phyloP scores from a whole-genome alignment of 2,888 invertebrate genomes.

The Thymelicus sylvestris region DNA sequence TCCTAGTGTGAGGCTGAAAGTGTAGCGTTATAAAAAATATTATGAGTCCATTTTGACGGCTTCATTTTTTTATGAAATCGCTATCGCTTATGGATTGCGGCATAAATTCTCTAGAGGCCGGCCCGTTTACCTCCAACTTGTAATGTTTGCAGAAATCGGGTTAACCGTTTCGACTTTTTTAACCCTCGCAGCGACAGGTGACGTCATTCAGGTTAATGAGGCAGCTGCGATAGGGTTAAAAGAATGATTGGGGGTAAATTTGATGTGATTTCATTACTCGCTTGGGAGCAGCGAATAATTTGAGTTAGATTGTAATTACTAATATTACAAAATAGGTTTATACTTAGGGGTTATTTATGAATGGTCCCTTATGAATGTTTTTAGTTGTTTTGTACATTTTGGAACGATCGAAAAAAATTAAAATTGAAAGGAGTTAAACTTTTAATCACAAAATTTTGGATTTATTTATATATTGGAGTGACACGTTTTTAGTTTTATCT shows the following conservation, averaged over 20 bases:
- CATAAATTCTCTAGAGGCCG: slow-evolving; percentile 36
- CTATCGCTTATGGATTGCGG: slow-evolving; percentile 2
- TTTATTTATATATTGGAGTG: no score
- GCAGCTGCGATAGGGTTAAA: slow-evolving; percentile 25
- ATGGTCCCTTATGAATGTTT: no score
- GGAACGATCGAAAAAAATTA: no score
- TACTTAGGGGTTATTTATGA: no score
- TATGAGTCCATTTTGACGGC: no score
- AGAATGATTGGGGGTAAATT: slow-evolving; percentile 18
- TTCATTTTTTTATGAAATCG: background rate
- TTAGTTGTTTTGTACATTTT: no score
- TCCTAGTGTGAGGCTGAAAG: no score
- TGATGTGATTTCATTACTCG: slow-evolving; percentile 24
- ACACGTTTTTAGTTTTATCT: no score
- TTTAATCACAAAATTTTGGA: no score
- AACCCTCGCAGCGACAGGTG: slow-evolving; percentile 35
- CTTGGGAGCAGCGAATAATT: slow-evolving; percentile 6
- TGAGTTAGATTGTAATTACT: background rate
- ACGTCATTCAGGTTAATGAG: slow-evolving; percentile 37
- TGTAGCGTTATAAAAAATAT: no score
- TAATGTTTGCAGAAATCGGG: slow-evolving; percentile 54
- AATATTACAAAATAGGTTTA: no score
- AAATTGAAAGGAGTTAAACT: no score
- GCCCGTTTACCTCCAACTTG: slow-evolving; percentile 53
- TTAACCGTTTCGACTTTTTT: slow-evolving; percentile 46